Conservation (phyloP, 2,113 vertebrate genomes). For the Egretta garzetta region DNA sequence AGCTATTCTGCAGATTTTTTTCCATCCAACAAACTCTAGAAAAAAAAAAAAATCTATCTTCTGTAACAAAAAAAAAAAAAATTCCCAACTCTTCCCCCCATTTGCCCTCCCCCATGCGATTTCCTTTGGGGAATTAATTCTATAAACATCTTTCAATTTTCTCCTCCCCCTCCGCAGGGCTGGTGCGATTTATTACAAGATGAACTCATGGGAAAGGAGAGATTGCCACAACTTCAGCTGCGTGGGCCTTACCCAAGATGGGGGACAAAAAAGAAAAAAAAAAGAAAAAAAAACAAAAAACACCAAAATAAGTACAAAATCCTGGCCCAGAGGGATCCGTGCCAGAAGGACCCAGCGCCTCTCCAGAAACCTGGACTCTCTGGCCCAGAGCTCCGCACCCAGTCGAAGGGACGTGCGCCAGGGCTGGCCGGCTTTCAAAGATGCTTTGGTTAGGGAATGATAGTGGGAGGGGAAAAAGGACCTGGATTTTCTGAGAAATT, state of each 20-base stretch:
- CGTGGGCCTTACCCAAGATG: neutral
- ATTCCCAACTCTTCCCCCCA: conserved; percentile 16
- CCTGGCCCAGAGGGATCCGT: neutral
- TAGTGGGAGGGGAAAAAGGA: neutral
- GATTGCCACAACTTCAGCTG: conserved; percentile 56
- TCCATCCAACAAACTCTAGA: conserved; percentile 3
- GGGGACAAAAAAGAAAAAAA: neutral
- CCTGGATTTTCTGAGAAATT: conserved; percentile 22
- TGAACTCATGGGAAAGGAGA: conserved; percentile 63
- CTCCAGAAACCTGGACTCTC: neutral
- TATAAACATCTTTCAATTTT: conserved; percentile 45
- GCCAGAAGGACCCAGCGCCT: conserved; percentile 11
- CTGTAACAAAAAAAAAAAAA: conserved; percentile 15
- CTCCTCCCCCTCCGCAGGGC: conserved; percentile 49
- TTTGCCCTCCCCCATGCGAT: conserved; percentile 18
- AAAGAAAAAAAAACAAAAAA: neutral
- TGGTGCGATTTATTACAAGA: conserved; percentile 54
- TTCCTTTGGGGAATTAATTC: conserved; percentile 62
- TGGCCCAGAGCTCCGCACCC: neutral
- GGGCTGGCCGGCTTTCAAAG: neutral
- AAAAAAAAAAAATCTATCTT: neutral
- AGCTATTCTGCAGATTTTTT: conserved; percentile 48
- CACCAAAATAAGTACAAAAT: neutral
- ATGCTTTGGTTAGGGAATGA: neutral
- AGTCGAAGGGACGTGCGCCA: neutral